Evolutionary conservation across 2,797 vertebrate genomes (phyloP), one percentile per base, ranked within the genome.

Genomic region (Kryptopterus vitreolus): DNA sequence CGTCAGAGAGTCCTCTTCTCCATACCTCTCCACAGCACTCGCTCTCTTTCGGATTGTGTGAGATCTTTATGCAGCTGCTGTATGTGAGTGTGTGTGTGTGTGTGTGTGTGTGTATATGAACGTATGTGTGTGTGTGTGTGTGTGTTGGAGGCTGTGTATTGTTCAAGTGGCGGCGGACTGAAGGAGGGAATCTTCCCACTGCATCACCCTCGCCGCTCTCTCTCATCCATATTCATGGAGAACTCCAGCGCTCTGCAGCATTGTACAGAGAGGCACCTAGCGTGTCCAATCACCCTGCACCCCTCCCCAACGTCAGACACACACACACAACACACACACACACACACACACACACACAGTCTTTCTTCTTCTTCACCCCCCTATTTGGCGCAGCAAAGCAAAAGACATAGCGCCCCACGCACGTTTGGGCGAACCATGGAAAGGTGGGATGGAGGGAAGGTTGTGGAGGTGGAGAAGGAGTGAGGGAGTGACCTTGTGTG

Each of bases 171-270:
- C 79, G 80, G 77, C 55, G 68, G 85, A 86, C 85, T 85, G 83
- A 87, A 68, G 79, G 78, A 76, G 73, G 84, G 77, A 86, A 89
- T 87, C 86, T 89, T 89, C 89, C 87, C 90, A 88, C 88, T 74
- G 85, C 89, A 91, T 89, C 84, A 85, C 81, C 85, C 84, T 93
- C 94, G 93, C 93, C 91, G 92, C 91, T 93, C 92, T 76, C 92
- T 94, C 93, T 94, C 93, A 94, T 94, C 93, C 93, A 94, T 94
- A 94, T 94, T 94, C 93, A 94, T 94, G 91, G 93, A 93, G 92
- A 93, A 89, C 92, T 92, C 92, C 91, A 91, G 94, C 92, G 90
- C 90, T 93, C 92, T 94, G 93, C 93, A 92, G 93, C 91, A 93
- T 88, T 89, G 31, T 85, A 88, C 88, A 86, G 91, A 94, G 90